Percentiles rank a stretch among this genome's conserved stretches.
phyloP scores from a whole-genome alignment of 2,113 vertebrate species.

The Perognathus longimembris region DNA sequence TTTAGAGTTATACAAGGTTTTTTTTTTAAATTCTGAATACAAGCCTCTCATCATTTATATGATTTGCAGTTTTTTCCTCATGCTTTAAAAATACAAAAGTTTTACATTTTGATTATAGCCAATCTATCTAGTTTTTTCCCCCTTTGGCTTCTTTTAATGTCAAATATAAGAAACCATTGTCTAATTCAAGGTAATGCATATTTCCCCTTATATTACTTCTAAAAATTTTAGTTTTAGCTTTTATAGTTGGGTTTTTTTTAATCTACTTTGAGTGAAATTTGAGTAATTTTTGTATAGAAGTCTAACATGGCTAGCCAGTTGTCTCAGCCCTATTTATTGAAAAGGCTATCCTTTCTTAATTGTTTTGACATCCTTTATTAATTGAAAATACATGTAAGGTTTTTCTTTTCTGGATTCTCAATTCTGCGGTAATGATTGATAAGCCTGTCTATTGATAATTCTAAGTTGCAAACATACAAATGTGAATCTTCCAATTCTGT shows the following conservation, averaged over 20 bases:
- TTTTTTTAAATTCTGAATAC: neutral
- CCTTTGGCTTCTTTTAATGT: neutral
- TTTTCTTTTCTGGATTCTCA: neutral
- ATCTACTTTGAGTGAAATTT: neutral
- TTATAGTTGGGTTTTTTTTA: neutral
- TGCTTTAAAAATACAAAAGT: neutral
- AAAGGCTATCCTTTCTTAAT: neutral
- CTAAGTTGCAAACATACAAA: neutral
- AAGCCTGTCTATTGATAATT: neutral
- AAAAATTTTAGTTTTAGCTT: neutral
- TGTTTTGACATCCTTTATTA: slow-evolving; percentile 20
- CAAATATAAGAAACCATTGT: neutral
- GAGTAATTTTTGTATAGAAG: neutral
- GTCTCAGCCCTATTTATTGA: neutral
- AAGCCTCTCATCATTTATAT: neutral
- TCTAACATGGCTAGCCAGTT: neutral
- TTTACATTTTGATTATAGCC: neutral
- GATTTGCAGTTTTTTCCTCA: neutral
- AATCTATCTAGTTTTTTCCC: neutral
- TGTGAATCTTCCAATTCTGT: neutral
- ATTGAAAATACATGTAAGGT: neutral
- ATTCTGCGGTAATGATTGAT: neutral
- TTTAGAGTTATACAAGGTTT: neutral
- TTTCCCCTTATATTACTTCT: neutral
- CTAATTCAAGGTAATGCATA: neutral